Percentiles rank a stretch among this genome's conserved stretches.
These are phyloP conservation scores for Lophochroa leadbeateri DNA, from an alignment of 2,113 vertebrate genomes.

Conservation along the genomic window DNA sequence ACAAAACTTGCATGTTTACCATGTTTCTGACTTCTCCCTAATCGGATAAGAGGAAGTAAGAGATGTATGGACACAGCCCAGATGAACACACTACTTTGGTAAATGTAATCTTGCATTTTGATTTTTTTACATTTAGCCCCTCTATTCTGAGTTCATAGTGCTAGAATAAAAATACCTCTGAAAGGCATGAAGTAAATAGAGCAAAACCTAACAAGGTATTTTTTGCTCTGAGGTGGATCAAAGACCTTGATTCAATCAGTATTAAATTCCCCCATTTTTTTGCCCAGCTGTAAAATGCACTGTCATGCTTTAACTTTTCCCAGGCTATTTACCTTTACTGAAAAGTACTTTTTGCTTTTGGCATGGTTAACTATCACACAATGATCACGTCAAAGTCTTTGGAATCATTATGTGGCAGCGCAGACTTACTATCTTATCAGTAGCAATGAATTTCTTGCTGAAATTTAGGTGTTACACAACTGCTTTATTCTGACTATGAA, in stretches of 20 bases:
- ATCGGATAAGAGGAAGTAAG: neutral
- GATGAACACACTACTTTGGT: neutral
- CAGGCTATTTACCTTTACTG: conserved; percentile 12
- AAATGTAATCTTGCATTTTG: neutral
- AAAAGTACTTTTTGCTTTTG: conserved; percentile 5
- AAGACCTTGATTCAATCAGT: neutral
- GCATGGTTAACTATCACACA: conserved; percentile 35
- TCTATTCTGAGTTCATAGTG: neutral
- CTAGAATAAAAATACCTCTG: neutral
- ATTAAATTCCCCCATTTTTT: conserved; percentile 38
- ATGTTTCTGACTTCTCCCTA: neutral
- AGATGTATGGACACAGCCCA: neutral
- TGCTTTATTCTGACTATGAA: neutral
- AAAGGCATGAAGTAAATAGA: neutral
- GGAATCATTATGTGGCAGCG: neutral
- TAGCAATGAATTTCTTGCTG: conserved; percentile 51
- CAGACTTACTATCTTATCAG: conserved; percentile 52
- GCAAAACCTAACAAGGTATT: neutral
- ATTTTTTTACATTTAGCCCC: neutral
- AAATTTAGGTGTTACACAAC: conserved; percentile 38
- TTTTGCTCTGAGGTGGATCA: neutral
- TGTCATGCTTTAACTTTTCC: neutral
- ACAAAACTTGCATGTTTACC: neutral
- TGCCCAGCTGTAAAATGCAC: conserved; percentile 13
- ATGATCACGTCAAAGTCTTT: conserved; percentile 60